A percentile compares a stretch with the other conserved stretches of the same genome.
Conservation (phyloP, 2,113 vertebrate species). For the human (Homo sapiens) region GRCh38 chr12:119077001-119077500, state of each 20-base stretch:
- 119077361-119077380: neutral
- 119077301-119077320: neutral
- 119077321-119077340: neutral
- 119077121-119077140: constrained; percentile 7
- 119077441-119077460: neutral
- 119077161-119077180: neutral
- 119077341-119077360: neutral
- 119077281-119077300: neutral
- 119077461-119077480: neutral
- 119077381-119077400: neutral
- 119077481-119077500: neutral
- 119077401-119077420: neutral
- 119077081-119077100: constrained; percentile 44
- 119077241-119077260: neutral
- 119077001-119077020: constrained; percentile 62
- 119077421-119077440: neutral
- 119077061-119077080: constrained; percentile 36
- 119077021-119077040: constrained; percentile 61
- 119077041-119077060: neutral
- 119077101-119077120: constrained; percentile 37
- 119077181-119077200: neutral
- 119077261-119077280: neutral
- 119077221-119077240: neutral
- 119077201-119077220: neutral
- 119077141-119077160: constrained; percentile 32